Conservation (phyloP, 1,140 invertebrate genomes). For the Phocides pigmalion region DNA sequence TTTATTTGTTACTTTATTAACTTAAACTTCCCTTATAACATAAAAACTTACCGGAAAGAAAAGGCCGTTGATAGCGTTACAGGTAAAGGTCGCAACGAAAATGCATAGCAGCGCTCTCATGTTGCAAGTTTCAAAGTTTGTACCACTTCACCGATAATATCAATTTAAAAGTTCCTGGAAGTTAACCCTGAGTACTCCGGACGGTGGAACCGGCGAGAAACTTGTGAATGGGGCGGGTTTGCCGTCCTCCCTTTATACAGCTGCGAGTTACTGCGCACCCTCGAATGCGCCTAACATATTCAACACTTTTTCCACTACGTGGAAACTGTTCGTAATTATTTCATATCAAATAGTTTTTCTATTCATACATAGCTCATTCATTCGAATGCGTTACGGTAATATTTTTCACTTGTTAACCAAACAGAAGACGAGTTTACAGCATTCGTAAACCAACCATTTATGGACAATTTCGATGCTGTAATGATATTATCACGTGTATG, state of each 20-base stretch:
- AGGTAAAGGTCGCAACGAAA: constrained; percentile 49
- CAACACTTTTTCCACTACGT: constrained; percentile 42
- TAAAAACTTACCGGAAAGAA: constrained; percentile 63
- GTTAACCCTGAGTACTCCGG: constrained; percentile 31
- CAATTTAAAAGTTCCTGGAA: constrained; percentile 38
- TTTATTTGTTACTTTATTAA: too few species aligned
- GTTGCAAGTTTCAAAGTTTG: constrained; percentile 38
- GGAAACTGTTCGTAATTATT: constrained; percentile 29
- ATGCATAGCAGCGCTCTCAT: constrained; percentile 61
- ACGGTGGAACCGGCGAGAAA: constrained; percentile 52
- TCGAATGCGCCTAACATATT: constrained; percentile 57
- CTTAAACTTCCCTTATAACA: background rate
- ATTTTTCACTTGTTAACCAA: background rate
- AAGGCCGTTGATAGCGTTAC: constrained; percentile 53
- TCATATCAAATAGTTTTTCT: background rate
- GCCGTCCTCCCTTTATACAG: constrained; percentile 66
- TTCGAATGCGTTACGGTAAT: background rate
- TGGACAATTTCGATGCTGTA: constrained; percentile 31
- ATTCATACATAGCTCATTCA: background rate
- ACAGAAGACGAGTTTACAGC: background rate
- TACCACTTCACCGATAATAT: constrained; percentile 35
- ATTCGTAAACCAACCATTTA: constrained; percentile 20
- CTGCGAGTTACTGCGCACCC: constrained; percentile 67
- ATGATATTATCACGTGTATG: constrained; percentile 53
- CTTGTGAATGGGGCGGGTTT: constrained; percentile 66